Base-by-base conservation (phyloP, 2,797 vertebrate genomes). In the Phyllotis vaccarum region DNA sequence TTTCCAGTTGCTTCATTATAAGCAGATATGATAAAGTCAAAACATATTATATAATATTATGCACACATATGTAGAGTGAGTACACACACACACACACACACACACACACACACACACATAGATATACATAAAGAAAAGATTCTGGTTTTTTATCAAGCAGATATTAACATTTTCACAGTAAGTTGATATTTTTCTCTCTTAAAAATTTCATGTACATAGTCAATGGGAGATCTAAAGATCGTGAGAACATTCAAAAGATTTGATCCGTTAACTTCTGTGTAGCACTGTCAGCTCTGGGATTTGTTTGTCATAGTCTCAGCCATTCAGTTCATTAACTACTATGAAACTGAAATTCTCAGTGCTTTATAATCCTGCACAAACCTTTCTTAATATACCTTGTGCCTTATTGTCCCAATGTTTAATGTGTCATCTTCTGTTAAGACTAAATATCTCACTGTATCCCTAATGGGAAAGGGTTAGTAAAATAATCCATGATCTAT, bases 211-310 rank as follows among this genome's bases (percentile, higher is more conserved):
- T 46, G 54, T 43, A 3, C 24, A n/a, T 66, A 14, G 5, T 5
- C 5, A 80, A 2, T 58, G 31, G 95, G 91, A 74, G 43, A 94
- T 93, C 37, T 93, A 72, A 83, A 3, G 75, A 91, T 87, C 79
- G 76, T 11, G 72, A 14, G 2, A 70, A 60, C 93, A 21, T 86
- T 91, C 56, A 80, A 83, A 89, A 49, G 2, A 9, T 80, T 80
- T 95, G 22, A 81, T 60, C n/a, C 80, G 22, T 96, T 79, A 88
- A 46, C 5, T 34, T 91, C 29, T 56, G 10, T 81, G 17, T 64
- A 49, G 12, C 12, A 40, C 19, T 76, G 27, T 72, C 16, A 95
- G 37, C 9, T 93, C 94, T 80, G 14, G 19, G 6, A 60, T 75
- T 52, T 90, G 58, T 64, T 64, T 87, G 24, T 64, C 78, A 31